These are phyloP conservation scores for Cyaniris semiargus DNA, from an alignment of 2,888 invertebrate species.

Conservation along the genomic window DNA sequence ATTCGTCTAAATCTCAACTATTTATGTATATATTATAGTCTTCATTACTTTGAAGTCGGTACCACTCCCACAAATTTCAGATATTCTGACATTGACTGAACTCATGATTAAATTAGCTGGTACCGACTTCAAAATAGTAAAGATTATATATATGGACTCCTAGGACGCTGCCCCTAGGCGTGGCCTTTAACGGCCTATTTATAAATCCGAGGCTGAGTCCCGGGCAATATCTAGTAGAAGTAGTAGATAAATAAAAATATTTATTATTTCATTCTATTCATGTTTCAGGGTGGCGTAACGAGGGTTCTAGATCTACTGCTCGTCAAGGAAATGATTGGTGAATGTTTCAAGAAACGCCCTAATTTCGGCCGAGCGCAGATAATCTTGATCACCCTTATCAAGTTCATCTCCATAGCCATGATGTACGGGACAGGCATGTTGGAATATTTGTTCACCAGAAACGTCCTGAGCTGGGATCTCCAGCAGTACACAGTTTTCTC, in stretches of 20 bases:
- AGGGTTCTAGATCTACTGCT: conserved; percentile 58
- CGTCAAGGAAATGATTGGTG: conserved; percentile 67
- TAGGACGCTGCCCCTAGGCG: too few relatives aligned
- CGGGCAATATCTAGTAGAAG: too few relatives aligned
- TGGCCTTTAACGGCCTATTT: background rate
- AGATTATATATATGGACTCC: too few relatives aligned
- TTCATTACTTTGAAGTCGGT: too few relatives aligned
- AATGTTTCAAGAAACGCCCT: conserved; percentile 70
- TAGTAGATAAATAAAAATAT: background rate
- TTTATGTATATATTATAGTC: too few relatives aligned
- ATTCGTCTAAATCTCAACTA: too few relatives aligned
- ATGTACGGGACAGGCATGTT: conserved; percentile 68
- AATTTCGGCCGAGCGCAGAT: conserved; percentile 69
- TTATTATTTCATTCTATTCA: background rate
- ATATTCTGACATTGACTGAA: too few relatives aligned
- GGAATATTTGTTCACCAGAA: conserved; percentile 80
- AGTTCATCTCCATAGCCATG: conserved; percentile 54
- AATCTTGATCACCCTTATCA: conserved; percentile 57
- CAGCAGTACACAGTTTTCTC: conserved; percentile 77
- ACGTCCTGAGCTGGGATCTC: conserved; percentile 82
- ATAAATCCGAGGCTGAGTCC: background rate
- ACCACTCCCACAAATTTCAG: too few relatives aligned
- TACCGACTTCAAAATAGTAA: too few relatives aligned
- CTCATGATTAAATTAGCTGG: too few relatives aligned
- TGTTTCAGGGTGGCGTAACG: conserved; percentile 51